Conservation (phyloP, 2,888 invertebrate genomes). For the Conops quadrifasciatus region DNA sequence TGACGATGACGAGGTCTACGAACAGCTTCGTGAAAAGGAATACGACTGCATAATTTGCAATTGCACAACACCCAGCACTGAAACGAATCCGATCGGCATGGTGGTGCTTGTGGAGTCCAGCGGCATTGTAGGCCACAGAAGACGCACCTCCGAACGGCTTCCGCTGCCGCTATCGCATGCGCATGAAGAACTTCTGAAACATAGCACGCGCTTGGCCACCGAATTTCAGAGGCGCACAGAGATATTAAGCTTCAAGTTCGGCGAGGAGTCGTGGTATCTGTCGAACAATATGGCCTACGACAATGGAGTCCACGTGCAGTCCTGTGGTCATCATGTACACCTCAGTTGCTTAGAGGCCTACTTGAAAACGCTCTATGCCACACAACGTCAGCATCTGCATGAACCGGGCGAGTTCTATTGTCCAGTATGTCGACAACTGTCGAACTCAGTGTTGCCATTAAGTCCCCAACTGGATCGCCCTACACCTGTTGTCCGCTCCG, state of each 20-base stretch:
- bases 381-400: slow-evolving; percentile 78
- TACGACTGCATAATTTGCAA: slow-evolving; percentile 97
- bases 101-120: slow-evolving; percentile 87
- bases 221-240: slow-evolving; percentile 82
- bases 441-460: slow-evolving; percentile 88
- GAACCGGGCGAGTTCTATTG: slow-evolving; percentile 92
- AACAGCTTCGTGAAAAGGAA: slow-evolving; percentile 72
- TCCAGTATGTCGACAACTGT: slow-evolving; percentile 91
- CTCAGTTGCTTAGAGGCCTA: slow-evolving; percentile 93
- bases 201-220: slow-evolving; percentile 74
- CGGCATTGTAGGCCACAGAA: slow-evolving; percentile 84
- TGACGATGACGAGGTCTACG: slow-evolving; percentile 69
- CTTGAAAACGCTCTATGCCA: slow-evolving; percentile 81
- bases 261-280: slow-evolving; percentile 81
- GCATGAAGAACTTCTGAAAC: slow-evolving; percentile 69
- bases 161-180: slow-evolving; percentile 73
- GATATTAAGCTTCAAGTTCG: slow-evolving; percentile 79
- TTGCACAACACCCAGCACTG: slow-evolving; percentile 85
- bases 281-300: slow-evolving; percentile 86
- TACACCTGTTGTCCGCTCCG: slow-evolving; percentile 72
- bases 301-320: slow-evolving; percentile 91
- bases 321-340: slow-evolving; percentile 97
- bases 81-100: slow-evolving; percentile 85
- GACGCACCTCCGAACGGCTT: slow-evolving; percentile 62
- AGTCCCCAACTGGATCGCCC: slow-evolving; percentile 77